Evolutionary conservation across 1,140 invertebrate species (phyloP), one percentile per base, ranked within the genome.

Genomic region (Parasteatoda tepidariorum): DNA sequence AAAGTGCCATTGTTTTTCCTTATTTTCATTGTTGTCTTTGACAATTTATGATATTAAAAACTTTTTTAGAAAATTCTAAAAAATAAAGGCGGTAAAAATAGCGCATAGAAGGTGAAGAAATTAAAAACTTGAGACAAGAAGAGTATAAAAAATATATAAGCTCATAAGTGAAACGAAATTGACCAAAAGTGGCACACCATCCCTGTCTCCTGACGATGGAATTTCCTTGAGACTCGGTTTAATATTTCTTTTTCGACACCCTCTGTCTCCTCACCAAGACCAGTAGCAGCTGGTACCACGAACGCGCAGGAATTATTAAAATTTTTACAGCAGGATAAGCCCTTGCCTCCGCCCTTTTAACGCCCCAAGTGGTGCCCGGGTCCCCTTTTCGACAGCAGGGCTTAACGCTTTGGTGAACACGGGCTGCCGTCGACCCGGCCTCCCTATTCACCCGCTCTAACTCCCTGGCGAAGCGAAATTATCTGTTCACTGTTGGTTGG

Each of bases 281-380:
- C 55, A 38, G n/a, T 31, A 38, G 55, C 71, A 74, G 71, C 71
- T 74, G 71, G 57, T 57, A 61, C 71, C 38, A 13, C 38, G 38
- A 48, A 57, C 71, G 55, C 71, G 18, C 71, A 22, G 31, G 71
- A 74, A 74, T 74, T 74, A 74, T 74, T 74, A 74, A 74, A 74
- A 74, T 74, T 74, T 74, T 74, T 74, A 74, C 71, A 74, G 71
- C 71, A 74, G 71, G 71, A 74, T 74, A 74, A 74, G 71, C 71
- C 71, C 68, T n/a, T 9, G 68, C 68, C 68, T n/a, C 38, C 33
- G 68, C 68, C 71, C 68, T 74, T 61, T 74, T 74, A 74, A 74
- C 71, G 71, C 71, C 71, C 71, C 71, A 74, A 74, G 57, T 59
- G 57, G 57, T 74, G 71, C 71, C 54, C n/a, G 55, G 71, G 71